Percentiles rank a stretch among this genome's conserved stretches.
These are phyloP conservation scores for Apeira syringaria DNA, from an alignment of 2,888 invertebrate species.

Conservation along the genomic window DNA sequence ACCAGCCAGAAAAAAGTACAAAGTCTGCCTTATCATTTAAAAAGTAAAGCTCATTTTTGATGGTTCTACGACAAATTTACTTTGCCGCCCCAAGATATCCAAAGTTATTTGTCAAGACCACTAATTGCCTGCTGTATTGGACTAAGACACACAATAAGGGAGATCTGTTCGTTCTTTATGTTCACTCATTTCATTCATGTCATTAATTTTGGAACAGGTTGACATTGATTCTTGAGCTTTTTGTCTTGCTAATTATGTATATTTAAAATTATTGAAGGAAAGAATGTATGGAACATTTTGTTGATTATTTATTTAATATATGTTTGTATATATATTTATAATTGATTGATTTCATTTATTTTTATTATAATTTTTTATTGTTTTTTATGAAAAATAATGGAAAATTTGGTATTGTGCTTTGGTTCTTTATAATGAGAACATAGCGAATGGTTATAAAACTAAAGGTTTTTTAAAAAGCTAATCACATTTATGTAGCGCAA, in stretches of 20 bases:
- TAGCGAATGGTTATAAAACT: too few relatives aligned
- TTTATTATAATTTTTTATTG: too few relatives aligned
- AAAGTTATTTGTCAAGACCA: slow-evolving; percentile 55
- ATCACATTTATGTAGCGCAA: too few relatives aligned
- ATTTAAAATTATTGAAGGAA: slow-evolving; percentile 9
- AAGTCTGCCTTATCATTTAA: neutral
- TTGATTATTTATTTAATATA: too few relatives aligned
- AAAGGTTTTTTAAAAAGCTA: too few relatives aligned
- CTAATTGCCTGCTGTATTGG: slow-evolving; percentile 59
- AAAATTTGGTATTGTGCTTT: too few relatives aligned
- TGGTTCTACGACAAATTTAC: slow-evolving; percentile 29
- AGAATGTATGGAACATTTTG: slow-evolving; percentile 4
- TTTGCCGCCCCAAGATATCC: slow-evolving; percentile 41
- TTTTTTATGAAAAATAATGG: too few relatives aligned
- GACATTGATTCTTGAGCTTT: slow-evolving; percentile 16
- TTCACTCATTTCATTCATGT: slow-evolving; percentile 13
- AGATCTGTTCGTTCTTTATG: slow-evolving; percentile 39
- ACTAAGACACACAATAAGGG: slow-evolving; percentile 38
- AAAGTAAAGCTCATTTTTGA: neutral
- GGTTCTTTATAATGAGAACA: too few relatives aligned
- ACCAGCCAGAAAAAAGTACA: slow-evolving; percentile 11
- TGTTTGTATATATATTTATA: too few relatives aligned
- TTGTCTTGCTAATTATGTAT: slow-evolving; percentile 13
- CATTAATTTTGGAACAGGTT: slow-evolving; percentile 16
- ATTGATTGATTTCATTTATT: too few relatives aligned